Percentiles rank a stretch among this genome's conserved stretches.
These are phyloP conservation scores for Trichechus manatus DNA, from an alignment of 2,113 vertebrate species.

Conservation along the genomic window DNA sequence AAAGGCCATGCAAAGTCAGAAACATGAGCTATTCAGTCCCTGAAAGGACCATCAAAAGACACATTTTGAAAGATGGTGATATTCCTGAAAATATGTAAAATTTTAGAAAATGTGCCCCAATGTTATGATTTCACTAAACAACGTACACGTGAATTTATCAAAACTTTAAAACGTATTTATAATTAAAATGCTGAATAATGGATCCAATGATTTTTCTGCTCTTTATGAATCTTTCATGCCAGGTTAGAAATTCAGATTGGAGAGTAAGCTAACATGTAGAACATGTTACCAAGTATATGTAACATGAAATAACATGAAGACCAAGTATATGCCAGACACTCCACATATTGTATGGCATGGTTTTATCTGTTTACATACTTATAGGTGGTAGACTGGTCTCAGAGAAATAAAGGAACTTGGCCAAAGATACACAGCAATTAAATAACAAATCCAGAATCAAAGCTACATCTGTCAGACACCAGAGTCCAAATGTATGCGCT, in stretches of 20 bases:
- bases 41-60: neutral
- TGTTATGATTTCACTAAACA: neutral
- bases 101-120: neutral
- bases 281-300: neutral
- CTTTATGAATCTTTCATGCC: neutral
- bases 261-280: neutral
- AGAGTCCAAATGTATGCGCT: neutral
- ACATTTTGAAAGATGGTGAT: neutral
- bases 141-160: neutral
- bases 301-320: no score
- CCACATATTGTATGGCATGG: neutral
- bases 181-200: neutral
- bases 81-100: neutral
- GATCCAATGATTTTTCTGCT: neutral
- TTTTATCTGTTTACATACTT: neutral
- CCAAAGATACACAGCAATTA: neutral
- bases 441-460: neutral
- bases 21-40: neutral
- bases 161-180: neutral
- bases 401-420: neutral
- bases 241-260: neutral
- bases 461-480: neutral
- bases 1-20: neutral
- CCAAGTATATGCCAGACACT: neutral
- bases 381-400: neutral